Evolutionary conservation across 2,113 vertebrate genomes (phyloP).

Genomic region (Phocoena phocoena): DNA sequence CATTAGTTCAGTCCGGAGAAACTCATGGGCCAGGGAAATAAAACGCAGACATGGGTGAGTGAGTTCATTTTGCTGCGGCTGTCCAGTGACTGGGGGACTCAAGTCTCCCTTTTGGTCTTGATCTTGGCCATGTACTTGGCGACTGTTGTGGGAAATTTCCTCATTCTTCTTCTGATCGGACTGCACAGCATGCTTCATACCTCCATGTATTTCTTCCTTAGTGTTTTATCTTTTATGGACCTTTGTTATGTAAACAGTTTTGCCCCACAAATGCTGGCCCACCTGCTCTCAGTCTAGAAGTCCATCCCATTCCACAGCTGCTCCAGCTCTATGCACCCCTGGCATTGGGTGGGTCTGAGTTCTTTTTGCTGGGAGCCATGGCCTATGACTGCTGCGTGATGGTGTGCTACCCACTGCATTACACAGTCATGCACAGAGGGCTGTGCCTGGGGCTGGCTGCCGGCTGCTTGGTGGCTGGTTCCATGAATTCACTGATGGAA

Average conservation of each 20-base stretch:
- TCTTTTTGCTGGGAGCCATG: slow-evolving; percentile 73
- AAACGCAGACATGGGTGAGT: slow-evolving; percentile 26
- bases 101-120: slow-evolving; percentile 57
- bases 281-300: slow-evolving; percentile 52
- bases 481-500: slow-evolving; percentile 64
- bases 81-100: not conserved
- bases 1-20: not conserved
- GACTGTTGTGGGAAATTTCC: slow-evolving; percentile 54
- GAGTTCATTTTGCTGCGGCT: slow-evolving; percentile 71
- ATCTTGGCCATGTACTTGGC: slow-evolving; percentile 64
- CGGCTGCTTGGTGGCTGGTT: slow-evolving; percentile 53
- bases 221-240: slow-evolving; percentile 66
- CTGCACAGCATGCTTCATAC: slow-evolving; percentile 64
- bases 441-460: slow-evolving; percentile 50
- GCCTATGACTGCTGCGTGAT: slow-evolving; percentile 66
- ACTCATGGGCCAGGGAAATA: not conserved
- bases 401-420: slow-evolving; percentile 42
- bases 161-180: slow-evolving; percentile 66
- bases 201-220: slow-evolving; percentile 77
- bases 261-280: slow-evolving; percentile 60
- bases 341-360: slow-evolving; percentile 60
- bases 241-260: slow-evolving; percentile 53
- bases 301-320: slow-evolving; percentile 37
- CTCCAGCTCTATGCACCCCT: slow-evolving; percentile 44
- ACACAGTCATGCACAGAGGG: slow-evolving; percentile 26